Percentiles rank a stretch among this genome's conserved stretches.
Evolutionary conservation across 1,140 invertebrate species (phyloP).

Genomic region (Phenacoccus solenopsis): DNA sequence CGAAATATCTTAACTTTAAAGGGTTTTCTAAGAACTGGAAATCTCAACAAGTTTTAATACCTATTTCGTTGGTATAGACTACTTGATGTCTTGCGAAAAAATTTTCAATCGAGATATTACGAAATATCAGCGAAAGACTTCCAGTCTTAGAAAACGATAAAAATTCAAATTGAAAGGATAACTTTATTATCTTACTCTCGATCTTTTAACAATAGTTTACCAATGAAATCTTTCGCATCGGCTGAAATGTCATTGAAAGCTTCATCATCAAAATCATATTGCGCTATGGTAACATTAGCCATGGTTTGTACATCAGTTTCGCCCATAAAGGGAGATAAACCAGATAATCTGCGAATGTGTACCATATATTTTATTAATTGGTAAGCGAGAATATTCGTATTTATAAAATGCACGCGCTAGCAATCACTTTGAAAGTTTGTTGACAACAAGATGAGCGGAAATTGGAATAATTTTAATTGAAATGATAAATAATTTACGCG

Average conservation of each 20-base stretch:
- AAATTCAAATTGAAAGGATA: background rate
- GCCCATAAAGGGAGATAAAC: conserved; percentile 96
- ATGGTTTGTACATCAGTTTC: conserved; percentile 93
- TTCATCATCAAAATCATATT: conserved; percentile 92
- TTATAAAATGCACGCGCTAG: background rate
- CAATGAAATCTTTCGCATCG: conserved; percentile 86
- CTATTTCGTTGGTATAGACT: no score
- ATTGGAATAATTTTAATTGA: background rate
- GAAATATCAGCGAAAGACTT: background rate
- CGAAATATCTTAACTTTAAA: no score
- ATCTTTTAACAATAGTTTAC: conserved; percentile 74
- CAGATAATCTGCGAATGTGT: conserved; percentile 70
- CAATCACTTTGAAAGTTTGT: background rate
- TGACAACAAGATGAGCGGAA: background rate
- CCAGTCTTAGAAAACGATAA: background rate
- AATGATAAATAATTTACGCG: background rate
- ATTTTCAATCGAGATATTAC: no score
- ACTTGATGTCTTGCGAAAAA: no score
- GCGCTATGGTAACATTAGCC: conserved; percentile 89
- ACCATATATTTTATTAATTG: no score
- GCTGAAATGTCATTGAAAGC: conserved; percentile 82
- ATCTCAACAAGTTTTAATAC: no score
- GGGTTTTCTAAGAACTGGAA: no score
- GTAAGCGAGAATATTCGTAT: no score
- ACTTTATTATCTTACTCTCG: conserved; percentile 58